Evolutionary conservation across 2,888 invertebrate genomes (phyloP), one percentile per base, ranked within the genome.

Genomic region (Trichogramma evanescens): DNA sequence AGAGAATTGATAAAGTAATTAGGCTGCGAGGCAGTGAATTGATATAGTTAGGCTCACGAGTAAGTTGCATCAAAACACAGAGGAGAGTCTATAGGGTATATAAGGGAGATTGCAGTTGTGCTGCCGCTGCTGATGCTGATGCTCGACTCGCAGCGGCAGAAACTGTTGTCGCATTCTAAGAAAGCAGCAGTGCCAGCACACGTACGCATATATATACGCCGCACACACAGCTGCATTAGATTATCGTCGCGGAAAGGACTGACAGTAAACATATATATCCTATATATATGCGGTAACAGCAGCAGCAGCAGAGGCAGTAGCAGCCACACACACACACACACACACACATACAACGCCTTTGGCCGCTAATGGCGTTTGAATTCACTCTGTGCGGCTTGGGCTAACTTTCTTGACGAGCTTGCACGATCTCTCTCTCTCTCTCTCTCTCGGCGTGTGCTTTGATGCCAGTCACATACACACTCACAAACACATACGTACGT

Each of bases 391-490:
- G 51, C 40, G 49, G 44, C 9, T 9, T 45, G 45, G 9, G 59
- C 64, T 68, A 69, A 69, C 69, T 69, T 69, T 67, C 65, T 63
- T 67, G 67, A 68, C 68, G 66, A 69, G 68, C 56, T 59, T 56
- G 66, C 59, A n/a, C 39, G 58, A 57, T 54, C 55, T 58, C 54
- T 38, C 43, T 13, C 41, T 38, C 39, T 52, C 3, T 9, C 50
- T 50, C 40, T 40, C 13, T 50, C 50, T 50, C 38, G 2, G 65
- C 63, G 62, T 60, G 65, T 60, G 66, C 66, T 67, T 66, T 68
- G 67, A 66, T 65, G 66, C 65, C 65, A 10, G 48, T 50, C 39
- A 39, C 39, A n/a, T 26, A n/a, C 50, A 50, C 10, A 50, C 50
- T 10, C n/a, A 43, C 9, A 26, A n/a, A 6, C 10, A 49, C 26